These are phyloP conservation scores for Bombyx mori DNA, from an alignment of 1,140 invertebrate genomes.

Conservation along the genomic window ASM3026992v2 NC_085116.1:11749001-11749500, in stretches of 20 bases:
- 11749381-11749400: slow-evolving; percentile 64
- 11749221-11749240: slow-evolving; percentile 8
- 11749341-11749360: slow-evolving; percentile 28
- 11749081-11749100: slow-evolving; percentile 40
- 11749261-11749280: slow-evolving; percentile 35
- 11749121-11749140: not conserved
- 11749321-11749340: slow-evolving; percentile 39
- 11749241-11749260: slow-evolving; percentile 35
- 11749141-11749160: not conserved
- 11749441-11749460: slow-evolving; percentile 31
- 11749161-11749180: not conserved
- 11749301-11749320: slow-evolving; percentile 54
- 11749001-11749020: slow-evolving; percentile 36
- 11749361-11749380: slow-evolving; percentile 54
- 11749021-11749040: slow-evolving; percentile 45
- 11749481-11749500: slow-evolving; percentile 22
- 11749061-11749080: slow-evolving; percentile 48
- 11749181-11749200: too few species aligned
- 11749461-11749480: slow-evolving; percentile 32
- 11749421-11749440: slow-evolving; percentile 42
- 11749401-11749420: slow-evolving; percentile 36
- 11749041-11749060: slow-evolving; percentile 37
- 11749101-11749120: slow-evolving; percentile 11
- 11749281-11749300: slow-evolving; percentile 36
- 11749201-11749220: too few species aligned